phyloP scores from a whole-genome alignment of 2,888 invertebrate species.

The Chloroclysta siterata region DNA sequence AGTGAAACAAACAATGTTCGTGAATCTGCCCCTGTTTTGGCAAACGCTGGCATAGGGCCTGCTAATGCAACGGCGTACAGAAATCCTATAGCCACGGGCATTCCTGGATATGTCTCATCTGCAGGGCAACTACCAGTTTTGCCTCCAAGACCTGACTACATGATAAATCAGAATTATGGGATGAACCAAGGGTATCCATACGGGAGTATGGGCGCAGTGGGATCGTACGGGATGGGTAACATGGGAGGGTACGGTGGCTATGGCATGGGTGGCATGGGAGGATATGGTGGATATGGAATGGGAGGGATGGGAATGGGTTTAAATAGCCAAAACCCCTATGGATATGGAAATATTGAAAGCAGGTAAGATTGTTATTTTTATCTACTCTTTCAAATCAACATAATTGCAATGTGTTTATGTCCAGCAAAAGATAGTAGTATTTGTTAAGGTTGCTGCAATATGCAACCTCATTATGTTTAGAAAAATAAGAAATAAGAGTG shows the following conservation, averaged over 20 bases:
- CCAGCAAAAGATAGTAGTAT: too few species aligned
- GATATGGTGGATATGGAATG: constrained; percentile 48
- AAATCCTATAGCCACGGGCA: constrained; percentile 54
- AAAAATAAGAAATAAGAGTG: too few species aligned
- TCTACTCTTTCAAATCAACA: not conserved
- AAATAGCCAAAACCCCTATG: constrained; percentile 58
- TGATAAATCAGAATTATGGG: constrained; percentile 46
- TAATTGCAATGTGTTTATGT: not conserved
- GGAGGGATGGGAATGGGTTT: constrained; percentile 52
- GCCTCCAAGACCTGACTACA: constrained; percentile 69
- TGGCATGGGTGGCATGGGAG: constrained; percentile 21
- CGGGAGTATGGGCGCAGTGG: constrained; percentile 49
- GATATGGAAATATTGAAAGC: constrained; percentile 86
- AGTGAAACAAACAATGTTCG: constrained; percentile 65
- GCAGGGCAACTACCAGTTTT: constrained; percentile 49
- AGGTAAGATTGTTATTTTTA: constrained; percentile 65
- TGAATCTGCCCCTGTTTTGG: constrained; percentile 60
- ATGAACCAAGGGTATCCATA: constrained; percentile 24
- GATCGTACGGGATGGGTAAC: constrained; percentile 35
- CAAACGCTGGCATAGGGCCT: constrained; percentile 55
- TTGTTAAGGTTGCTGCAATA: too few species aligned
- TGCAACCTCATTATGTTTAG: too few species aligned
- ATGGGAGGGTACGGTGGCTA: constrained; percentile 50
- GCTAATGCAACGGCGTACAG: constrained; percentile 54
- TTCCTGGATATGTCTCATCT: not conserved